Evolutionary conservation across 2,797 vertebrate species (phyloP).

Genomic region (Hippocampus kuda): DNA sequence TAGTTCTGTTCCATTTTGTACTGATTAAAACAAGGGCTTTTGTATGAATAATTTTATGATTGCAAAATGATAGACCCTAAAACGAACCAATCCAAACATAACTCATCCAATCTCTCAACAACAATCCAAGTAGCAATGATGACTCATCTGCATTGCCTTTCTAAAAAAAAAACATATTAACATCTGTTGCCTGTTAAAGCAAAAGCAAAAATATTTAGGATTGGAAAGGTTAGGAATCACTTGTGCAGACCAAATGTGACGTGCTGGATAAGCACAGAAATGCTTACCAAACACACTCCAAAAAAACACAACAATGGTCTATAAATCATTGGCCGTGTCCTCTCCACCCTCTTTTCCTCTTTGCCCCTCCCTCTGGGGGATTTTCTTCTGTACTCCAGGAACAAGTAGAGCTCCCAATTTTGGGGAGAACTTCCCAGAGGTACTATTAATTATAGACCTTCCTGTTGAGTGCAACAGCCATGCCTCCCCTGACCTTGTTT

Average conservation of each 20-base stretch:
- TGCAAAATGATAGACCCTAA: not conserved
- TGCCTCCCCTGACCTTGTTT: constrained; percentile 41
- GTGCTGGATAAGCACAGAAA: constrained; percentile 56
- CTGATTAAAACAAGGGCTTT: not conserved
- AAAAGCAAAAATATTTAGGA: constrained; percentile 62
- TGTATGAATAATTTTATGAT: not conserved
- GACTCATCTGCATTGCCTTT: not conserved
- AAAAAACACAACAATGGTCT: constrained; percentile 56
- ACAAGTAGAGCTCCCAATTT: constrained; percentile 39
- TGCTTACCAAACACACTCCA: constrained; percentile 52
- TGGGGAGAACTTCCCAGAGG: constrained; percentile 44
- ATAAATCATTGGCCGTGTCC: constrained; percentile 60
- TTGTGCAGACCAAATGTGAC: constrained; percentile 51
- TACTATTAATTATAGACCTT: constrained; percentile 50
- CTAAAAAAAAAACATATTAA: not conserved
- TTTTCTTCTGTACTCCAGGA: constrained; percentile 42
- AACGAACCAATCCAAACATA: not conserved
- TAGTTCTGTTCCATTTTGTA: not conserved
- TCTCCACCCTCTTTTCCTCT: constrained; percentile 24
- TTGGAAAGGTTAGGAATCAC: constrained; percentile 62
- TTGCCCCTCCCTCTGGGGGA: constrained; percentile 10
- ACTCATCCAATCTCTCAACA: not conserved
- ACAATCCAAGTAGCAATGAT: not conserved
- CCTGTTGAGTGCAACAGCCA: constrained; percentile 37
- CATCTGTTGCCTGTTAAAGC: not conserved